Evolutionary conservation across 2,113 vertebrate genomes (phyloP).

Genomic region (Delphinus delphis): DNA sequence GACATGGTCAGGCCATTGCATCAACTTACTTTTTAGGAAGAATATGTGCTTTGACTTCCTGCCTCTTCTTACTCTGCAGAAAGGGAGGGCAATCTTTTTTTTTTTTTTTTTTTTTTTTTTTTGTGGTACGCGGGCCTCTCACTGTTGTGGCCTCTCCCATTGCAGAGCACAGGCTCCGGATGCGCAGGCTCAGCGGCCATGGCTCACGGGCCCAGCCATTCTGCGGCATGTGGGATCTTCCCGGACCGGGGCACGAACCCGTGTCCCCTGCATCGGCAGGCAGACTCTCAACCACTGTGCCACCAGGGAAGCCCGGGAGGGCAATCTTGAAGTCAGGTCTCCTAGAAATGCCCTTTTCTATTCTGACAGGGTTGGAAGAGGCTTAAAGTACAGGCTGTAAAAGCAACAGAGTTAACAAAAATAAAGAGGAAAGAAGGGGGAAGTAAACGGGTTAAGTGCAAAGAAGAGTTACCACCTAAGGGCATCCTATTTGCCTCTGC

Average conservation of each 20-base stretch:
- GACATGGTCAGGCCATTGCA: background rate
- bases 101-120: too few relatives aligned
- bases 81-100: background rate
- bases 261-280: too few relatives aligned
- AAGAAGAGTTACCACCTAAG: background rate
- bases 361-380: background rate
- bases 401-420: conserved; percentile 17
- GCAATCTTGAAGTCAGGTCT: background rate
- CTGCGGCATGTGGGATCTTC: too few relatives aligned
- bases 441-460: conserved; percentile 30
- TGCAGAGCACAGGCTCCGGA: too few relatives aligned
- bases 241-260: too few relatives aligned
- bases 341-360: background rate
- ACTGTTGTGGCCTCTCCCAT: too few relatives aligned
- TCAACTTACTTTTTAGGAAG: conserved; percentile 19
- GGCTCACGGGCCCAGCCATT: too few relatives aligned
- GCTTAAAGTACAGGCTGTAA: conserved; percentile 39
- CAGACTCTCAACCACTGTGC: too few relatives aligned
- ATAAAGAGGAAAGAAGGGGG: background rate
- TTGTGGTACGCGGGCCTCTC: too few relatives aligned
- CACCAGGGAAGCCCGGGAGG: too few relatives aligned
- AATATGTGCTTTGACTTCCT: background rate
- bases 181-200: too few relatives aligned
- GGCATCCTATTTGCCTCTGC: background rate
- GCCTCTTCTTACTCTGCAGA: background rate